Conservation (phyloP, 2,113 vertebrate species). For the Antechinus stuartii region DNA sequence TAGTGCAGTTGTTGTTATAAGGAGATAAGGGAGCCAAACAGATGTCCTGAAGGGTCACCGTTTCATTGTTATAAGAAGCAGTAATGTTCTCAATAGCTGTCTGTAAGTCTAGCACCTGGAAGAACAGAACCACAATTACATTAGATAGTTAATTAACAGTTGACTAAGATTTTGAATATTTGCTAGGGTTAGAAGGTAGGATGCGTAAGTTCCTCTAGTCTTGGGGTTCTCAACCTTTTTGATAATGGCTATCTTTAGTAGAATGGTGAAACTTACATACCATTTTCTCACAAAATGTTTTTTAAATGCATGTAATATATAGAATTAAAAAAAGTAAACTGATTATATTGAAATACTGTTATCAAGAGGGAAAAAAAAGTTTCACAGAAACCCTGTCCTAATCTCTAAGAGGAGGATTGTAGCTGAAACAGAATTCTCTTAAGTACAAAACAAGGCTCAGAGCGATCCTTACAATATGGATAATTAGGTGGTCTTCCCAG, state of each 20-base stretch:
- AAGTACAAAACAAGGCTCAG: background rate
- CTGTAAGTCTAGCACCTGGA: constrained; percentile 95
- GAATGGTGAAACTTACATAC: background rate
- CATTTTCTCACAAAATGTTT: background rate
- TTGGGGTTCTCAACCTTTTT: background rate
- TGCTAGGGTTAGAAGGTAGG: background rate
- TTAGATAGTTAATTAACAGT: background rate
- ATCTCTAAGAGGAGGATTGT: background rate
- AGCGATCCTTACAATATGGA: background rate
- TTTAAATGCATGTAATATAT: background rate
- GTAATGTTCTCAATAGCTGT: constrained; percentile 88
- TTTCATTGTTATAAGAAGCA: constrained; percentile 88
- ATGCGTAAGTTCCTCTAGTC: background rate
- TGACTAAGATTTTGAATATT: background rate
- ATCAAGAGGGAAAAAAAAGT: background rate
- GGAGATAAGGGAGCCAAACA: constrained; percentile 95
- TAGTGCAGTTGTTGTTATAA: constrained; percentile 96
- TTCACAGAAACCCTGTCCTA: background rate
- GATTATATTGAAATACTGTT: background rate
- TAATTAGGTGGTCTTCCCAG: background rate
- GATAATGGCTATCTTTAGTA: background rate
- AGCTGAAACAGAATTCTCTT: background rate
- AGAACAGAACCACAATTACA: constrained; percentile 31
- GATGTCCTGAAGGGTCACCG: constrained; percentile 91
- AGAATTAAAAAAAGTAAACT: background rate